These are phyloP conservation scores for Amphipoea lucens DNA, from an alignment of 2,888 invertebrate genomes.

Conservation along the genomic window DNA sequence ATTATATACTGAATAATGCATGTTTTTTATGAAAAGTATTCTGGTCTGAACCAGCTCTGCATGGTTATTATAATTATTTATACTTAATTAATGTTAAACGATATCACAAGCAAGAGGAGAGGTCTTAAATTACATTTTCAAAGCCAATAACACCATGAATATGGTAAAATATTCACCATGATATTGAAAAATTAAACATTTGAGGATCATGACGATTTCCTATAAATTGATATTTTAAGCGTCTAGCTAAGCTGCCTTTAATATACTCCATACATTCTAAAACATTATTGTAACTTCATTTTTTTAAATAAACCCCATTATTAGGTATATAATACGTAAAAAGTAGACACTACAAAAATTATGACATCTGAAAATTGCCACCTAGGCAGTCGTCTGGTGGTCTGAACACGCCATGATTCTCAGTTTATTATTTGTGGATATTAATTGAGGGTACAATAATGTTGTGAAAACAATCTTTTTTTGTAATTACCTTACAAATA, in stretches of 20 bases:
- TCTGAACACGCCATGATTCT: slow-evolving; percentile 56
- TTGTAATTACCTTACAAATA: slow-evolving; percentile 85
- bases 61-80: slow-evolving; percentile 21
- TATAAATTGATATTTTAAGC: slow-evolving; percentile 4
- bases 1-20: slow-evolving; percentile 1
- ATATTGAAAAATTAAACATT: slow-evolving; percentile 38
- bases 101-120: slow-evolving; percentile 1
- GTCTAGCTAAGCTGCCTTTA: not conserved
- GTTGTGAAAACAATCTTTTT: slow-evolving; percentile 58
- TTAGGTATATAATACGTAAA: slow-evolving; percentile 41
- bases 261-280: slow-evolving; percentile 1
- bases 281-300: not conserved
- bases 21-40: not conserved
- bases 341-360: slow-evolving; percentile 67
- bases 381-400: slow-evolving; percentile 82
- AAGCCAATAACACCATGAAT: slow-evolving; percentile 13
- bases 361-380: slow-evolving; percentile 87
- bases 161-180: slow-evolving; percentile 29
- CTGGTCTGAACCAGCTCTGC: slow-evolving; percentile 4
- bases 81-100: slow-evolving; percentile 2
- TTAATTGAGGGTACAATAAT: slow-evolving; percentile 28
- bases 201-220: slow-evolving; percentile 38
- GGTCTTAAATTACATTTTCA: not conserved
- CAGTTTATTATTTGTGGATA: slow-evolving; percentile 38
- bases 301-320: slow-evolving; percentile 20